phyloP scores from a whole-genome alignment of 1,140 invertebrate genomes.

The Aphelinus certus region DNA sequence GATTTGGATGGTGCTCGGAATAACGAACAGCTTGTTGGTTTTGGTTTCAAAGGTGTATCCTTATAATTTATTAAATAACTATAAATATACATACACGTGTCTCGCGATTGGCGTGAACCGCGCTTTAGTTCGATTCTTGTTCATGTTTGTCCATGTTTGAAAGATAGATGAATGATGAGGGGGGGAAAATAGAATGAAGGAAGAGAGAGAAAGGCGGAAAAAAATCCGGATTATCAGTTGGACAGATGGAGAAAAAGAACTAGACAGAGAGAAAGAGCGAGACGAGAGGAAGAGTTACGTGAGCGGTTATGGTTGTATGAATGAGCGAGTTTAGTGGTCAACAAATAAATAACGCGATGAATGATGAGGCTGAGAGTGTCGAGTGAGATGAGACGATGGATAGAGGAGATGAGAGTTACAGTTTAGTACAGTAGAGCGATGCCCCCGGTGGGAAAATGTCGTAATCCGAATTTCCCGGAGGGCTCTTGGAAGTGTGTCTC shows the following conservation, averaged over 20 bases:
- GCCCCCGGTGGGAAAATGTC: too few relatives aligned
- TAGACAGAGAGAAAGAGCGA: conserved; percentile 19
- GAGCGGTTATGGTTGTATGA: not conserved
- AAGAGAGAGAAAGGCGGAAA: conserved; percentile 16
- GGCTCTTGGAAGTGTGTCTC: too few relatives aligned
- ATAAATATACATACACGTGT: conserved; percentile 52
- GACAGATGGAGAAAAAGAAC: conserved; percentile 27
- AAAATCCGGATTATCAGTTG: not conserved
- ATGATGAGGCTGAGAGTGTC: not conserved
- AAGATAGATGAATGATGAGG: conserved; percentile 42
- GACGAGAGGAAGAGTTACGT: not conserved
- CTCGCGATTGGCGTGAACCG: conserved; percentile 17
- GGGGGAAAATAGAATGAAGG: conserved; percentile 25
- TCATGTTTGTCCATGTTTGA: conserved; percentile 45
- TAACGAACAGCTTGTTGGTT: conserved; percentile 27
- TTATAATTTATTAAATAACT: conserved; percentile 57
- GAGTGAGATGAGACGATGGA: conserved; percentile 7
- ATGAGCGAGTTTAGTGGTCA: too few relatives aligned
- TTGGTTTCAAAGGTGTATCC: conserved; percentile 47
- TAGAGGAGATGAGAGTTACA: conserved; percentile 13
- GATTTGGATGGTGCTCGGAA: conserved; percentile 27
- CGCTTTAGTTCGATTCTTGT: conserved; percentile 45
- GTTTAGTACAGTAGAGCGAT: too few relatives aligned
- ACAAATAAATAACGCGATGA: too few relatives aligned
- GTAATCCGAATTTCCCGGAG: too few relatives aligned